Conservation (phyloP, 2,888 invertebrate genomes). For the Amphiduros pacificus region DNA sequence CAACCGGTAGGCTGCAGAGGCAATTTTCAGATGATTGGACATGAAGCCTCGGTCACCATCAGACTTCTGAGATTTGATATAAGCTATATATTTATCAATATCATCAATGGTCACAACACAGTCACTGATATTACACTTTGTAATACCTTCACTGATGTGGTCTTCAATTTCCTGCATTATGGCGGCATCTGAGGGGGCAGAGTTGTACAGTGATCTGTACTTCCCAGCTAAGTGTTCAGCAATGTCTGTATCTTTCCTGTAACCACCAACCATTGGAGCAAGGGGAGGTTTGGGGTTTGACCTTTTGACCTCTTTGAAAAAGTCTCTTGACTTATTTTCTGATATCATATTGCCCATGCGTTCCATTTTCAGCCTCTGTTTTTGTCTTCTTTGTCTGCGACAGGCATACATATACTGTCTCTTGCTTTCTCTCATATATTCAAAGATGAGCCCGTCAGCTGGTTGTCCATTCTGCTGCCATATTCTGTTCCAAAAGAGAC, state of each 20-base stretch:
- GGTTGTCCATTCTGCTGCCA: background rate
- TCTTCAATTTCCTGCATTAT: too few relatives aligned
- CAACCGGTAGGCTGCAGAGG: background rate
- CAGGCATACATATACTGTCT: conserved; percentile 4
- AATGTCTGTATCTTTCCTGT: background rate
- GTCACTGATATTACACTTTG: too few relatives aligned
- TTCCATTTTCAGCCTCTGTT: background rate
- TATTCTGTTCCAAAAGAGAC: background rate
- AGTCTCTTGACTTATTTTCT: background rate
- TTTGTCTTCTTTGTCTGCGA: background rate
- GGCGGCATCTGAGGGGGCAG: background rate
- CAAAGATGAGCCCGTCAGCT: background rate
- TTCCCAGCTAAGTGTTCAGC: background rate
- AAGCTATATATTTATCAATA: background rate
- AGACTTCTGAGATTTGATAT: background rate
- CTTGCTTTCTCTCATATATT: background rate
- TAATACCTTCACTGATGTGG: too few relatives aligned
- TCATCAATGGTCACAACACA: background rate
- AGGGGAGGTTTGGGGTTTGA: background rate
- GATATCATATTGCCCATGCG: background rate
- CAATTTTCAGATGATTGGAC: background rate
- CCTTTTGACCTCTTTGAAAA: background rate
- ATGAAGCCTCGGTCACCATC: background rate
- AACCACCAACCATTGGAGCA: background rate
- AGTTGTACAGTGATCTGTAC: background rate